phyloP scores from a whole-genome alignment of 2,113 vertebrate species.

The Azemiops feae region DNA sequence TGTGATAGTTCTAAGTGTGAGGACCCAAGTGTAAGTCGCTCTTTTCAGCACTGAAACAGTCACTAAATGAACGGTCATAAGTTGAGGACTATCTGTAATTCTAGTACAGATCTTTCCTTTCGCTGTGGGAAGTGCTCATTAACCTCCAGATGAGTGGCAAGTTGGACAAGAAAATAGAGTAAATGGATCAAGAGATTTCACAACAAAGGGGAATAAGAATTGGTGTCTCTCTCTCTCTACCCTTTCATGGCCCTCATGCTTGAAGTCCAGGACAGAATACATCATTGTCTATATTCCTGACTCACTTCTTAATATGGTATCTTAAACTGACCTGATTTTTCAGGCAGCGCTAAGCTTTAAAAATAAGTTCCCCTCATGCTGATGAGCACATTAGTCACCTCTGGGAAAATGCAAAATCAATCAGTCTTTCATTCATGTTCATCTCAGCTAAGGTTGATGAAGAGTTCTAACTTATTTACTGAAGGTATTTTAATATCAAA shows the following conservation, averaged over 20 bases:
- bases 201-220: neutral
- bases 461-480: conserved; percentile 13
- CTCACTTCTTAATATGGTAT: neutral
- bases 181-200: neutral
- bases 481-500: neutral
- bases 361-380: neutral
- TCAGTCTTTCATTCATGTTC: conserved; percentile 21
- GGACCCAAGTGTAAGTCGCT: neutral
- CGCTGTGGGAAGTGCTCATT: neutral
- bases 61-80: neutral
- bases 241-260: neutral
- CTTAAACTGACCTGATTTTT: conserved; percentile 36
- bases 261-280: neutral
- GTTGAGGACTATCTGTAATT: neutral
- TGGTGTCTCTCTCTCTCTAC: too few species aligned
- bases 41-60: neutral
- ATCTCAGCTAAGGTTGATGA: conserved; percentile 3
- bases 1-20: neutral
- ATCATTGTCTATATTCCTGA: neutral
- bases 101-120: neutral
- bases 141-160: neutral
- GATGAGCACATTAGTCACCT: conserved; percentile 7
- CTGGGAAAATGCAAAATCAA: conserved; percentile 12
- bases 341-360: neutral
- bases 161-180: neutral